Percentiles rank a stretch among this genome's conserved stretches.
Conservation (phyloP, 2,888 invertebrate species). For the Trypoxylon attenuatum region DNA sequence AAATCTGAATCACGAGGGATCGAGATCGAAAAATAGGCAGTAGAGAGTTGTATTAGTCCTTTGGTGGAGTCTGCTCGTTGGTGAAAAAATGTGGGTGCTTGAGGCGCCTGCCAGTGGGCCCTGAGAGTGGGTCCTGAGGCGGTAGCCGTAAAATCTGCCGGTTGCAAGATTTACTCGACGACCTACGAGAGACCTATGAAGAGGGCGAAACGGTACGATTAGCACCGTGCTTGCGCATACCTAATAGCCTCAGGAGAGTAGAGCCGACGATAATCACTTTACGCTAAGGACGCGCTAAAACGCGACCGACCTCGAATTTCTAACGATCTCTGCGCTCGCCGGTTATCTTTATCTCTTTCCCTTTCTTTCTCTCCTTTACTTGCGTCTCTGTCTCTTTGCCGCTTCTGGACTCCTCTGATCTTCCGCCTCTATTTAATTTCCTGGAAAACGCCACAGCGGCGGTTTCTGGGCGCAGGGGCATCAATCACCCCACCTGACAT, state of each 20-base stretch:
- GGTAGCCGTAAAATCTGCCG: slow-evolving; percentile 43
- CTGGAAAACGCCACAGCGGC: slow-evolving; percentile 67
- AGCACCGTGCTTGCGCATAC: slow-evolving; percentile 58
- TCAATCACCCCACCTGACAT: slow-evolving; percentile 72
- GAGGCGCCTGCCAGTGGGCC: not conserved
- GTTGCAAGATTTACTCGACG: slow-evolving; percentile 41
- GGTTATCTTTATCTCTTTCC: slow-evolving; percentile 5
- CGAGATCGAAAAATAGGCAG: too few relatives aligned
- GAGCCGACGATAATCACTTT: slow-evolving; percentile 44
- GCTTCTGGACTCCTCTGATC: slow-evolving; percentile 42
- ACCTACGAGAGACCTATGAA: too few relatives aligned
- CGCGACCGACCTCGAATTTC: slow-evolving; percentile 29
- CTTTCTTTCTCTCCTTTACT: not conserved
- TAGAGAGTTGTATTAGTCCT: too few relatives aligned
- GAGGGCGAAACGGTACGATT: slow-evolving; percentile 40
- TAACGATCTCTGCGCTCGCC: slow-evolving; percentile 14
- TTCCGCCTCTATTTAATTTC: slow-evolving; percentile 68
- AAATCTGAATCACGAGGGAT: too few relatives aligned
- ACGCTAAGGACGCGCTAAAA: slow-evolving; percentile 46
- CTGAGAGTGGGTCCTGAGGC: not conserved
- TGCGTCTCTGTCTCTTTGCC: not conserved
- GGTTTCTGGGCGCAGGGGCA: slow-evolving; percentile 60
- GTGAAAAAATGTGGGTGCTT: too few relatives aligned
- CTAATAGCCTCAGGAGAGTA: slow-evolving; percentile 40
- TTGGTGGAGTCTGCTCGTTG: too few relatives aligned